Conservation (phyloP, 2,797 vertebrate species). For the Pantherophis vulpinus region DNA sequence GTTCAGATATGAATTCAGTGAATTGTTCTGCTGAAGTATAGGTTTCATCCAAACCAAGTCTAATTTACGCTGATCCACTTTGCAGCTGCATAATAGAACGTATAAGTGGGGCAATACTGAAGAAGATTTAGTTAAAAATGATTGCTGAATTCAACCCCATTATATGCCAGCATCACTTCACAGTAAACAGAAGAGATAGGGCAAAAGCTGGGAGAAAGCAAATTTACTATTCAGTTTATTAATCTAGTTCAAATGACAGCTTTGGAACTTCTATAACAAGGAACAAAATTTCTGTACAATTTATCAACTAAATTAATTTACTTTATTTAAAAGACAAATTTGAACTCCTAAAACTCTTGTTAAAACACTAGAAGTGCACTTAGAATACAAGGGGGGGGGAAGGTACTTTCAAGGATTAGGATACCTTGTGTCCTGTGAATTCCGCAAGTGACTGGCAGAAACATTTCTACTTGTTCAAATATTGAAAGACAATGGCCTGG, state of each 20-base stretch:
- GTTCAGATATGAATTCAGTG: not conserved
- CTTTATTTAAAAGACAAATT: conserved; percentile 68
- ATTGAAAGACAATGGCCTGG: conserved; percentile 1
- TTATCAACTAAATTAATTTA: conserved; percentile 75
- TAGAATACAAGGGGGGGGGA: conserved; percentile 57
- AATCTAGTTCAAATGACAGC: not conserved
- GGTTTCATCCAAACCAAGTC: not conserved
- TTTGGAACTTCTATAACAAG: not conserved
- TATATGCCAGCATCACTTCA: not conserved
- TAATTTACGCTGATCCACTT: not conserved
- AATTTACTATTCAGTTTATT: not conserved
- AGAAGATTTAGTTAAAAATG: not conserved
- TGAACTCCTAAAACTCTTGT: conserved; percentile 58
- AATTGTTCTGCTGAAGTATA: not conserved
- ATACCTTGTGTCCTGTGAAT: conserved; percentile 13
- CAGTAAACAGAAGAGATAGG: not conserved
- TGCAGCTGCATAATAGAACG: not conserved
- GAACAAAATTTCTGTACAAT: not conserved
- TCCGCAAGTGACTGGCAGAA: not conserved
- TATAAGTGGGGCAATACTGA: not conserved
- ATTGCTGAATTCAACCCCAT: not conserved
- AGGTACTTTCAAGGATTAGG: conserved; percentile 23
- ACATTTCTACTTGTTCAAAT: not conserved
- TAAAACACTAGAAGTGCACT: conserved; percentile 73
- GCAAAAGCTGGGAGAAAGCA: not conserved